phyloP scores from a whole-genome alignment of 2,888 invertebrate genomes.

The Fabriciana adippe region DNA sequence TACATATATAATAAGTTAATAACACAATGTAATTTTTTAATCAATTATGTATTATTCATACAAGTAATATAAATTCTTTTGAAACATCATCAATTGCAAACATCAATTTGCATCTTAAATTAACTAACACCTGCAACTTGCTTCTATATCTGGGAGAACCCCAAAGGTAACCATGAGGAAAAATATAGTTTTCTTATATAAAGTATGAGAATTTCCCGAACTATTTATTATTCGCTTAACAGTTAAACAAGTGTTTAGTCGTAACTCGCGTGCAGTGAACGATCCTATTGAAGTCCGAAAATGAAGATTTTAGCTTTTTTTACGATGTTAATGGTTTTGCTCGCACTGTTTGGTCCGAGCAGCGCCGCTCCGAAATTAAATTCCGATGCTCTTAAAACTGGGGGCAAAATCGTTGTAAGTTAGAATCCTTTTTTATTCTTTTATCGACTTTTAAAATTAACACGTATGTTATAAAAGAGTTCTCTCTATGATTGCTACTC shows the following conservation, averaged over 20 bases:
- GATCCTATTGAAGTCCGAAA: conserved; percentile 20
- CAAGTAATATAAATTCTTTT: not conserved
- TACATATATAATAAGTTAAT: too few species aligned
- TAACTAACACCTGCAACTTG: not conserved
- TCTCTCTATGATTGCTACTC: too few species aligned
- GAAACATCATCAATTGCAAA: too few species aligned
- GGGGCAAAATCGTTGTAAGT: conserved; percentile 42
- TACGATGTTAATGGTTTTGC: conserved; percentile 44
- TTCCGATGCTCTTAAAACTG: conserved; percentile 44
- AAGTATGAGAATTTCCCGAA: not conserved
- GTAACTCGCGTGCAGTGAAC: not conserved
- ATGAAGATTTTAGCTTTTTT: conserved; percentile 51
- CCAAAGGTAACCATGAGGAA: conserved; percentile 16
- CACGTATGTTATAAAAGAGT: too few species aligned
- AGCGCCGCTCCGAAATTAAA: conserved; percentile 49
- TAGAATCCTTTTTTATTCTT: not conserved
- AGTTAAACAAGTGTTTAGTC: not conserved
- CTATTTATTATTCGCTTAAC: conserved; percentile 16
- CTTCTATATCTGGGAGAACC: conserved; percentile 3
- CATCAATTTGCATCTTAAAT: not conserved
- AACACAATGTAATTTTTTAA: too few species aligned
- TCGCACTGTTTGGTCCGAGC: conserved; percentile 44
- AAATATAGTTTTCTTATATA: conserved; percentile 24
- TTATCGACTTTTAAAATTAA: not conserved
- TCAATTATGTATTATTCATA: not conserved